phyloP scores from a whole-genome alignment of 2,797 vertebrate genomes.

The Adelosebastes latens region DNA sequence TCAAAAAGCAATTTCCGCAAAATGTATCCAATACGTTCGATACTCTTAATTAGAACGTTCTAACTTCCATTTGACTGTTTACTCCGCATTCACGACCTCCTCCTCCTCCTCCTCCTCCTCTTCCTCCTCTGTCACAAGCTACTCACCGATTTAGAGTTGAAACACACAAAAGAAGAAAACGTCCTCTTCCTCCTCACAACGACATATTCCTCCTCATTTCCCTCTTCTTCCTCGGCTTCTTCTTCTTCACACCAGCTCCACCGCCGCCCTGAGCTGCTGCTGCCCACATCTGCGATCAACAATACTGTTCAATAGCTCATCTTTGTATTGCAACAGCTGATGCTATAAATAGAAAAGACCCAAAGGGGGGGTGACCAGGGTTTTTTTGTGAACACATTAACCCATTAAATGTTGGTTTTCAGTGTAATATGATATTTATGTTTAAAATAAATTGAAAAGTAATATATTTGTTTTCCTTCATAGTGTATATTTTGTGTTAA shows the following conservation, averaged over 20 bases:
- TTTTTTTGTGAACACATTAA: not conserved
- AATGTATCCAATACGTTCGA: not conserved
- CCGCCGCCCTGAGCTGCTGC: slow-evolving; percentile 53
- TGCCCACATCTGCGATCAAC: slow-evolving; percentile 73
- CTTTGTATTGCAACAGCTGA: slow-evolving; percentile 86
- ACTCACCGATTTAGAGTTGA: slow-evolving; percentile 66
- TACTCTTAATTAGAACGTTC: too few species aligned
- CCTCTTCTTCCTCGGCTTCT: slow-evolving; percentile 24
- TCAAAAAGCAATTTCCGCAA: slow-evolving; percentile 56
- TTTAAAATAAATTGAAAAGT: rapidly evolving
- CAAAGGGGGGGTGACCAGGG: slow-evolving; percentile 54
- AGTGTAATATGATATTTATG: rapidly evolving
- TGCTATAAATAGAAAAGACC: slow-evolving; percentile 83
- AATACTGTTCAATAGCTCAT: slow-evolving; percentile 74
- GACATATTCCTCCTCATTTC: slow-evolving; percentile 59
- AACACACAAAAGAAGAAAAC: slow-evolving; percentile 11
- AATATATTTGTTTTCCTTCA: rapidly evolving
- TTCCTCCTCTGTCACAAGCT: not conserved
- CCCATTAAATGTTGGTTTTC: not conserved
- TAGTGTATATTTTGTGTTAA: rapidly evolving
- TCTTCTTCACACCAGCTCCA: not conserved
- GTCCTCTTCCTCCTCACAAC: slow-evolving; percentile 49
- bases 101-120: slow-evolving; percentile 13
- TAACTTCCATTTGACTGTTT: not conserved
- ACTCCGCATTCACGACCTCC: not conserved